A percentile compares a stretch with the other conserved stretches of the same genome.
phyloP scores from a whole-genome alignment of 2,888 invertebrate genomes.

The Drosophila bunnanda region DNA sequence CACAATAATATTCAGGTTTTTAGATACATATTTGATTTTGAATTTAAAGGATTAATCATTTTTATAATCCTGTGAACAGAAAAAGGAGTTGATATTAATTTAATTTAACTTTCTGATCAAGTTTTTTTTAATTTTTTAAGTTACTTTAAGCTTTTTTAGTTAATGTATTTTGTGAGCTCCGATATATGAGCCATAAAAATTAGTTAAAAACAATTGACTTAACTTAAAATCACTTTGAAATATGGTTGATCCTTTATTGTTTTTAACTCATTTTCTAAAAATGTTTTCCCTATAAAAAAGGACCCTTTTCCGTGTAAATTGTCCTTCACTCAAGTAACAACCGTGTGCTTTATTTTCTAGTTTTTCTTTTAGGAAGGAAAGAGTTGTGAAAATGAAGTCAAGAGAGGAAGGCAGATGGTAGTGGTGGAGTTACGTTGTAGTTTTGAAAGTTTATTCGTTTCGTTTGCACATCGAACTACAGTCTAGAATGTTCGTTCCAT shows the following conservation, averaged over 20 bases:
- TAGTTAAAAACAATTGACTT: too few relatives aligned
- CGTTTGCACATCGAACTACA: constrained; percentile 83
- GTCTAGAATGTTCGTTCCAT: constrained; percentile 76
- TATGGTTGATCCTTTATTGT: too few relatives aligned
- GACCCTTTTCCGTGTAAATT: background rate
- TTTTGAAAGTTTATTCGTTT: constrained; percentile 77
- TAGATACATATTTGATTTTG: background rate
- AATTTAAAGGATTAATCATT: background rate
- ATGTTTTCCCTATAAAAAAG: background rate
- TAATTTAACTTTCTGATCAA: too few relatives aligned
- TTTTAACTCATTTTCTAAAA: too few relatives aligned
- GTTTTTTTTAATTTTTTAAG: too few relatives aligned
- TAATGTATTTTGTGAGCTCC: too few relatives aligned
- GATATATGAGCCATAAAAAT: too few relatives aligned
- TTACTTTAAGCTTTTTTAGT: too few relatives aligned
- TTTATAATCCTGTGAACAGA: background rate
- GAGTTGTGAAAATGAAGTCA: constrained; percentile 17
- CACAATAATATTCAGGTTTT: background rate
- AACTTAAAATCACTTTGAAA: too few relatives aligned
- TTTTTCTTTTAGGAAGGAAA: background rate
- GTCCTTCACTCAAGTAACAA: background rate
- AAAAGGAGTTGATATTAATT: too few relatives aligned
- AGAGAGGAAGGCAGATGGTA: constrained; percentile 2
- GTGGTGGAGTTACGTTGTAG: constrained; percentile 41
- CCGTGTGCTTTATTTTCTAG: background rate